These are phyloP conservation scores for Anguilla pacifica DNA, from an alignment of 2,797 vertebrate genomes.

Conservation along the genomic window DNA sequence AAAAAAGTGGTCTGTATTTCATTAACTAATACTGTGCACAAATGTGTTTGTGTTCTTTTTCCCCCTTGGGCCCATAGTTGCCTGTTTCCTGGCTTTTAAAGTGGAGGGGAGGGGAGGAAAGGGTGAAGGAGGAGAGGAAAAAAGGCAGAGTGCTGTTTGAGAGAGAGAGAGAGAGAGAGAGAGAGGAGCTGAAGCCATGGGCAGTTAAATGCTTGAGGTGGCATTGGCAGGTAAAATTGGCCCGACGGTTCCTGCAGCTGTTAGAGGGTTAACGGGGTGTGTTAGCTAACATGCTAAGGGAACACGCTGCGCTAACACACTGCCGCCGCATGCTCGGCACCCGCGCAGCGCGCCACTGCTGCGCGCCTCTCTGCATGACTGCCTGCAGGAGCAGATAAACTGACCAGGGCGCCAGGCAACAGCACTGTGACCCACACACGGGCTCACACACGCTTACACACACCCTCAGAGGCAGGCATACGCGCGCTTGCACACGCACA, in stretches of 20 bases:
- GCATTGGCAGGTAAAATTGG: background rate
- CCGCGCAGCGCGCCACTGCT: background rate
- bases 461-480: background rate
- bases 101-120: background rate
- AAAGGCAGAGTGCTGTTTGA: background rate
- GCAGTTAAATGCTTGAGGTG: background rate
- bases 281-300: background rate
- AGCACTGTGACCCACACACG: background rate
- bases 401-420: background rate
- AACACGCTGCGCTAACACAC: background rate
- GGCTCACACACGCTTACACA: background rate
- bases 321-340: background rate
- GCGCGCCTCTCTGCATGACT: background rate
- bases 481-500: too few relatives aligned
- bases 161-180: too few relatives aligned
- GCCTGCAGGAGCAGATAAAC: constrained; percentile 4
- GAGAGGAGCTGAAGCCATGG: background rate
- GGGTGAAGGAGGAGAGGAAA: background rate
- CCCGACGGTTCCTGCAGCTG: background rate
- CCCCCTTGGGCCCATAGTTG: background rate
- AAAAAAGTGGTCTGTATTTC: background rate
- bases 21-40: background rate
- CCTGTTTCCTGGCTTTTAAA: background rate
- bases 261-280: background rate
- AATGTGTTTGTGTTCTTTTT: background rate